These are phyloP conservation scores for Lysandra coridon DNA, from an alignment of 2,888 invertebrate genomes.

Conservation along the genomic window DNA sequence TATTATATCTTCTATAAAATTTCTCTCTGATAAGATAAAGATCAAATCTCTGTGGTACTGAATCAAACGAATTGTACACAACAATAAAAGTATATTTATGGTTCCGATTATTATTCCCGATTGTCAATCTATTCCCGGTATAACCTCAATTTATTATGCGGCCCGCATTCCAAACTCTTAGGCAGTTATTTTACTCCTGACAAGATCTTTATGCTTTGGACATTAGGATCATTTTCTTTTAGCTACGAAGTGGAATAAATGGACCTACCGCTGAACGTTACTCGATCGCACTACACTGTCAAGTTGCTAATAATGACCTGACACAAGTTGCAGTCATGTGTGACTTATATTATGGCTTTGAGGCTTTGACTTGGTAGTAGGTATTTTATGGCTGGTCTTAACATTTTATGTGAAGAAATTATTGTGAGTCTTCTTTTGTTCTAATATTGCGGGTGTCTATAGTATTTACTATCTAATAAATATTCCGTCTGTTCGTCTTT, in stretches of 20 bases:
- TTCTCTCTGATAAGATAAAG: neutral
- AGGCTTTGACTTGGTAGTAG: neutral
- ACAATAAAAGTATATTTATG: neutral
- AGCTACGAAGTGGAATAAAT: neutral
- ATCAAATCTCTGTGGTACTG: neutral
- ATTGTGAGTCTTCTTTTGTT: neutral
- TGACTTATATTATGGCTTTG: neutral
- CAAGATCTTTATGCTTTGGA: neutral
- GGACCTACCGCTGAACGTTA: conserved; percentile 28
- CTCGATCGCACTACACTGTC: neutral
- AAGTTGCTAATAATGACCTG: neutral
- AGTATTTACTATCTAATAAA: no score
- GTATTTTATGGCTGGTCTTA: neutral
- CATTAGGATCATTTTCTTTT: neutral
- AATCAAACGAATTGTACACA: neutral
- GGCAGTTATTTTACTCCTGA: neutral
- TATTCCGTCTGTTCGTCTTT: neutral
- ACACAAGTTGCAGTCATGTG: conserved; percentile 9
- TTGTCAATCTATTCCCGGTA: conserved; percentile 1
- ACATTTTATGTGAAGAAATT: neutral
- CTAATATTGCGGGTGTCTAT: neutral
- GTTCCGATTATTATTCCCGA: conserved; percentile 5
- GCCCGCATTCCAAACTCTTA: conserved; percentile 2
- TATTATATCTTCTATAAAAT: neutral
- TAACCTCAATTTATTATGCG: conserved; percentile 2